phyloP scores from a whole-genome alignment of 2,797 vertebrate genomes.

The Schizothorax lantsangensis region DNA sequence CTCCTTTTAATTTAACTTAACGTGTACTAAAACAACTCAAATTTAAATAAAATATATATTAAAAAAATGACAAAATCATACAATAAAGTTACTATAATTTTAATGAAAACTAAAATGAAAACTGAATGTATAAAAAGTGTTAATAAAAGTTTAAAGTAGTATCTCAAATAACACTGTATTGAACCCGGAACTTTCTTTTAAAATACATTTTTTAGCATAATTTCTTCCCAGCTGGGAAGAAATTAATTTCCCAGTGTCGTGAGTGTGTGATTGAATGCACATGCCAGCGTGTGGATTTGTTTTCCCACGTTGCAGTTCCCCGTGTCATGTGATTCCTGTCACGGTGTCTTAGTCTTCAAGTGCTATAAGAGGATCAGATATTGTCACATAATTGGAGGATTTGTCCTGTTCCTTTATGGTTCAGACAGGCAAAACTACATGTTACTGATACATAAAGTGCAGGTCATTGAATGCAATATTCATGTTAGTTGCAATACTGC shows the following conservation, averaged over 20 bases:
- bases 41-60: neutral
- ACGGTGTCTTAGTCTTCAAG: conserved; percentile 26
- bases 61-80: neutral
- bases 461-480: neutral
- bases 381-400: conserved; percentile 50
- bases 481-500: conserved; percentile 1
- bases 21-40: neutral
- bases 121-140: neutral
- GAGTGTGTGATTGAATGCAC: conserved; percentile 13
- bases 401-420: conserved; percentile 42
- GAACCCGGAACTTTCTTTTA: neutral
- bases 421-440: conserved; percentile 19
- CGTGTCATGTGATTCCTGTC: conserved; percentile 43
- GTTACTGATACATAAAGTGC: neutral
- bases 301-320: conserved; percentile 33
- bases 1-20: neutral
- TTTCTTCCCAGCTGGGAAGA: neutral
- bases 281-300: conserved; percentile 12
- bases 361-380: conserved; percentile 51
- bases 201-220: neutral
- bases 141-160: neutral
- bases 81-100: neutral
- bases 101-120: neutral
- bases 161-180: neutral
- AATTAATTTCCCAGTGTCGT: neutral